A percentile compares a stretch with the other conserved stretches of the same genome.
Conservation (phyloP, 2,888 invertebrate species). For the Drosophila fulvimacula region DNA sequence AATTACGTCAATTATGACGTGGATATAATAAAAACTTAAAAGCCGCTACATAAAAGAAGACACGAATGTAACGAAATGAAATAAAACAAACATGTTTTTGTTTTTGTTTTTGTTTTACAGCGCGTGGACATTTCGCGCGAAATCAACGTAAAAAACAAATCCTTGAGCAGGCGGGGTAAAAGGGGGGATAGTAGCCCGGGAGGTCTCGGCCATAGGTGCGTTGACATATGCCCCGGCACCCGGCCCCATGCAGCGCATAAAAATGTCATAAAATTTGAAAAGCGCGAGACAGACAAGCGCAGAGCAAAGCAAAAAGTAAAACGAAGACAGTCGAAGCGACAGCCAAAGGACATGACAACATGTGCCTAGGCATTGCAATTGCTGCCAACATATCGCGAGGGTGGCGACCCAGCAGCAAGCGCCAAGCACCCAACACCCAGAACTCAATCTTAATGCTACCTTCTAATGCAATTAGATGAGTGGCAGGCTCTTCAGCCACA, state of each 20-base stretch:
- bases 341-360: slow-evolving; percentile 50
- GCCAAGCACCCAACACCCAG: slow-evolving; percentile 1
- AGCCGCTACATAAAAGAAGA: slow-evolving; percentile 49
- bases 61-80: slow-evolving; percentile 21
- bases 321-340: slow-evolving; percentile 24
- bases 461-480: slow-evolving; percentile 73
- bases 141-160: slow-evolving; percentile 53
- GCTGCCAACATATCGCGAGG: slow-evolving; percentile 44
- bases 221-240: slow-evolving; percentile 41
- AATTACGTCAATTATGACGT: slow-evolving; percentile 73
- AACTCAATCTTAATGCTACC: slow-evolving; percentile 23
- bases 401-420: slow-evolving; percentile 26
- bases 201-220: slow-evolving; percentile 48
- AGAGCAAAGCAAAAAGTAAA: neutral
- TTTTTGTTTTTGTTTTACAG: slow-evolving; percentile 50
- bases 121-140: slow-evolving; percentile 53
- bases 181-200: neutral
- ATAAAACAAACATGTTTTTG: slow-evolving; percentile 59
- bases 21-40: slow-evolving; percentile 68
- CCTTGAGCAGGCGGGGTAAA: neutral
- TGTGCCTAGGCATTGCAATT: slow-evolving; percentile 70
- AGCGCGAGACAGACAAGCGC: slow-evolving; percentile 61
- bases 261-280: slow-evolving; percentile 81
- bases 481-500: slow-evolving; percentile 41
- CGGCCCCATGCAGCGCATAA: slow-evolving; percentile 61